Conservation (phyloP, 1,140 invertebrate genomes). For the Drosophila teissieri region DNA sequence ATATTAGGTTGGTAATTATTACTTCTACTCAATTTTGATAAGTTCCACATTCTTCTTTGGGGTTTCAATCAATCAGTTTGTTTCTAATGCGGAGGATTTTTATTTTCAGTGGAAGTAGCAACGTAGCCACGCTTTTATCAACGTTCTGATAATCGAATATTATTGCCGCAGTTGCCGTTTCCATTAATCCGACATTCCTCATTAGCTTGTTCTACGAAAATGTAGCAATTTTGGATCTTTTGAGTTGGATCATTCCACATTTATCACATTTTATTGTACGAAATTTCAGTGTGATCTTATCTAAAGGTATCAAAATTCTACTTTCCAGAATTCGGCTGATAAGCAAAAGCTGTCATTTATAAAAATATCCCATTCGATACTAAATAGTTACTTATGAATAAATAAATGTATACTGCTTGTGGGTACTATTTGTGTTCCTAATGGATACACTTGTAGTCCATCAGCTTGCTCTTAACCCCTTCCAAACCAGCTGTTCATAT, state of each 20-base stretch:
- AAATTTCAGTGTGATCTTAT: constrained; percentile 1
- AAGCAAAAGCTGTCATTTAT: constrained; percentile 15
- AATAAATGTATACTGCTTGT: background rate
- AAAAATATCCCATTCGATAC: background rate
- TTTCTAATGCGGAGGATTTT: constrained; percentile 5
- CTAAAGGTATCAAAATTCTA: constrained; percentile 6
- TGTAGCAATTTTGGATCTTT: too few relatives aligned
- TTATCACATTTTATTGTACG: constrained; percentile 4
- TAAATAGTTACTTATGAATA: too few relatives aligned
- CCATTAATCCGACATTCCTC: constrained; percentile 6
- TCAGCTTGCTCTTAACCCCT: background rate
- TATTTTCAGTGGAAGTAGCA: background rate
- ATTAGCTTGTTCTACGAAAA: background rate
- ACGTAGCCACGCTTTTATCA: constrained; percentile 2
- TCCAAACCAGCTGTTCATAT: constrained; percentile 11
- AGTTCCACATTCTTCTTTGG: background rate
- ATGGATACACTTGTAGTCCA: constrained; percentile 5
- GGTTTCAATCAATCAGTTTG: background rate
- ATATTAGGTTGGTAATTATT: constrained; percentile 26
- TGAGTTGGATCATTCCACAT: background rate
- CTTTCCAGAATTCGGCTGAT: constrained; percentile 3
- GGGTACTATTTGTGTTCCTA: background rate
- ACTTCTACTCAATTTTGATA: background rate
- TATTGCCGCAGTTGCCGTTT: background rate
- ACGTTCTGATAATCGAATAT: constrained; percentile 5